Conservation (phyloP, 2,888 invertebrate species). For the Macrosiphum euphorbiae region DNA sequence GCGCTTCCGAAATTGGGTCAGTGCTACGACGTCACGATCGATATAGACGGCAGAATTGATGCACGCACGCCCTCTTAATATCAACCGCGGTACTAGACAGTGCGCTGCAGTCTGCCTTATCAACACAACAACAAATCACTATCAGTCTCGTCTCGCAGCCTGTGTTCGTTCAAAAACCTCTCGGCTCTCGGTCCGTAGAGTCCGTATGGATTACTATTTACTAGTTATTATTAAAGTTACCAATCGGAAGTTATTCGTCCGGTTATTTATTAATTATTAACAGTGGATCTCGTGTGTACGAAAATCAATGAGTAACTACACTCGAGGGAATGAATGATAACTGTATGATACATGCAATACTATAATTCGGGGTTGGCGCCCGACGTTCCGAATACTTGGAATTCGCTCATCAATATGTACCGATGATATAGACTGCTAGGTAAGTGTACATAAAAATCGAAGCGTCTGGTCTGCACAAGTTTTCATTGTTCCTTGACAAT, state of each 20-base stretch:
- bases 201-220: neutral
- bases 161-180: neutral
- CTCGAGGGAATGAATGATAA: neutral
- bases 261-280: neutral
- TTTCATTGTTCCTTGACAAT: neutral
- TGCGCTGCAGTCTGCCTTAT: conserved; percentile 40
- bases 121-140: conserved; percentile 35
- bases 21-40: conserved; percentile 42
- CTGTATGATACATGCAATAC: neutral
- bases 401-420: neutral
- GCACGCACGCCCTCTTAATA: neutral
- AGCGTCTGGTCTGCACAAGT: neutral
- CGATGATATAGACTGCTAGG: neutral
- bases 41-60: neutral
- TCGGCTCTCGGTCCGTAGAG: neutral
- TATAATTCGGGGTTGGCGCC: neutral
- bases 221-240: neutral
- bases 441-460: neutral
- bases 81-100: conserved; percentile 29
- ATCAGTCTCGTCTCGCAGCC: conserved; percentile 19
- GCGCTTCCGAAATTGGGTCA: conserved; percentile 53
- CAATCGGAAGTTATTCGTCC: neutral
- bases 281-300: neutral
- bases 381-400: neutral
- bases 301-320: neutral